Evolutionary conservation across 2,113 vertebrate genomes (phyloP).

Genomic region (Oryzias melastigma): DNA sequence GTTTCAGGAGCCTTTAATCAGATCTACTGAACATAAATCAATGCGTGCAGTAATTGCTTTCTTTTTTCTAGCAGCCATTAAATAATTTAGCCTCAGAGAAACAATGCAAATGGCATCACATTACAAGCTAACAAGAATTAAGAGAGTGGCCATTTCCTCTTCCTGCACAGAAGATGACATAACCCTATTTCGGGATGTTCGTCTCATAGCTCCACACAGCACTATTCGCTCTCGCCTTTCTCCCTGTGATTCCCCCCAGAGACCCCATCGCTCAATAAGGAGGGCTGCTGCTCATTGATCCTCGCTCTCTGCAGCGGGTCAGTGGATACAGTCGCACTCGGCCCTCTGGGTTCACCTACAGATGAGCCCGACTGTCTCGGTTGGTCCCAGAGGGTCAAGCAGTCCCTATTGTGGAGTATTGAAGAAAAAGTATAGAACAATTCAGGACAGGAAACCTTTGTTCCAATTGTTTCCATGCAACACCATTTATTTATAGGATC

Average conservation of each 20-base stretch:
- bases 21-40: conserved; percentile 35
- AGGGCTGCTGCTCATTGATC: conserved; percentile 65
- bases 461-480: neutral
- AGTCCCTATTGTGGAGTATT: too few relatives aligned
- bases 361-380: conserved; percentile 35
- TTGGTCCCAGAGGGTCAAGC: neutral
- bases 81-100: conserved; percentile 41
- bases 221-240: conserved; percentile 30
- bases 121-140: conserved; percentile 62
- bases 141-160: conserved; percentile 64
- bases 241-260: conserved; percentile 53
- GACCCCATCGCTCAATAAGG: conserved; percentile 54
- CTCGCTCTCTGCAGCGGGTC: conserved; percentile 67
- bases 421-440: too few relatives aligned
- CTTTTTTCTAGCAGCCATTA: conserved; percentile 40
- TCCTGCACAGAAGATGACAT: conserved; percentile 60
- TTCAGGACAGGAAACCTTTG: conserved; percentile 25
- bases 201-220: conserved; percentile 41
- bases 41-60: conserved; percentile 41
- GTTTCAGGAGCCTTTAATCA: conserved; percentile 22
- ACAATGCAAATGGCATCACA: conserved; percentile 51
- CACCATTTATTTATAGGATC: too few relatives aligned
- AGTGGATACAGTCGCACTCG: conserved; percentile 57
- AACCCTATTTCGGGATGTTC: conserved; percentile 63
- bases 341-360: conserved; percentile 48